Percentiles rank a stretch among this genome's conserved stretches.
These are phyloP conservation scores for Hypercompe scribonia DNA, from an alignment of 2,888 invertebrate genomes.

Conservation along the genomic window DNA sequence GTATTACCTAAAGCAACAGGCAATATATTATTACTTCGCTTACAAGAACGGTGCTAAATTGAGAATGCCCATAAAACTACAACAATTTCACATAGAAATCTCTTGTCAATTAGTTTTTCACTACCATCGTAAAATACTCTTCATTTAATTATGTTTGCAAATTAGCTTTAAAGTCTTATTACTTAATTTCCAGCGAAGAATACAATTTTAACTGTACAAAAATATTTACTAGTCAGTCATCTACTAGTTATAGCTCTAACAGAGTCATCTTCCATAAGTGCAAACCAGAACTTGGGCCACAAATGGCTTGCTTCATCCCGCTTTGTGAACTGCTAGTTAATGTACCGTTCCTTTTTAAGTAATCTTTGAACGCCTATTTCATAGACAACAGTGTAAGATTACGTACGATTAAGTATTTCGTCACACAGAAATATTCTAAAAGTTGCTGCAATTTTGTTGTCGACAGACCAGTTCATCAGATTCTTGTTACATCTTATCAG, in stretches of 20 bases:
- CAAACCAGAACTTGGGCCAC: constrained; percentile 52
- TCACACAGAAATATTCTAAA: constrained; percentile 40
- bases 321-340: constrained; percentile 62
- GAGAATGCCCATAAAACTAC: not conserved
- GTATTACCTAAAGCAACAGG: not conserved
- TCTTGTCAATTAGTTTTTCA: not conserved
- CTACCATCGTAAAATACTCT: not conserved
- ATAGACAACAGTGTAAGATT: constrained; percentile 45
- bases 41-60: not conserved
- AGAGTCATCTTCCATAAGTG: constrained; percentile 31
- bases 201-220: constrained; percentile 33
- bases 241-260: constrained; percentile 38
- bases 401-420: constrained; percentile 45
- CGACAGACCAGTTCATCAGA: not conserved
- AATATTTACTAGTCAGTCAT: constrained; percentile 32
- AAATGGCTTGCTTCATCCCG: constrained; percentile 64
- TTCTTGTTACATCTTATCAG: not conserved
- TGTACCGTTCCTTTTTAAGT: constrained; percentile 61
- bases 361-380: constrained; percentile 54
- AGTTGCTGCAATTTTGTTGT: constrained; percentile 3
- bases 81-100: not conserved
- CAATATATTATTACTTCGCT: not conserved
- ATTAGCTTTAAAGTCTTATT: constrained; percentile 26
- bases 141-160: constrained; percentile 10
- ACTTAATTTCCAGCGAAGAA: constrained; percentile 23